Evolutionary conservation across 2,888 invertebrate species (phyloP).

Genomic region (Chrysina gloriosa): DNA sequence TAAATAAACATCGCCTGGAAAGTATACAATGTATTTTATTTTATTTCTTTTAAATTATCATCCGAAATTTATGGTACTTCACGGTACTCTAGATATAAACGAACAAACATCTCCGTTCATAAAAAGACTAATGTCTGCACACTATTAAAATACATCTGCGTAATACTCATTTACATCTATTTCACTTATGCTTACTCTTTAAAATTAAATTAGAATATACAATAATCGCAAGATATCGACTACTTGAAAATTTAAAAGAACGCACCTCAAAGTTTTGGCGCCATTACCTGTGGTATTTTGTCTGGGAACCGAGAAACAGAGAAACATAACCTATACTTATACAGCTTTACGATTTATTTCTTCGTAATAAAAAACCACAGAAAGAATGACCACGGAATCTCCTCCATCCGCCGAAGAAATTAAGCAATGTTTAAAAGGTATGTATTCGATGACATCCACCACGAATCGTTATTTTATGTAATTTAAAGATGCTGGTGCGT

Average conservation of each 20-base stretch:
- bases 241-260: not conserved
- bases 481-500: slow-evolving; percentile 46
- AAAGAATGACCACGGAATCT: slow-evolving; percentile 18
- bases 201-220: too few species aligned
- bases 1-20: too few species aligned
- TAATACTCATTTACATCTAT: too few species aligned
- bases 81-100: too few species aligned
- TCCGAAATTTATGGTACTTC: too few species aligned
- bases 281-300: not conserved
- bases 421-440: slow-evolving; percentile 37
- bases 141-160: too few species aligned
- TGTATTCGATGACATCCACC: not conserved
- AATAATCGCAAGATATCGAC: too few species aligned
- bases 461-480: not conserved
- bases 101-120: too few species aligned
- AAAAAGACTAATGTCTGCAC: too few species aligned
- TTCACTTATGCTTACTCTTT: too few species aligned
- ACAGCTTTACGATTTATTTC: not conserved
- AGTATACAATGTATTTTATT: too few species aligned
- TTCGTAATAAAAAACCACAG: not conserved
- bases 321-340: slow-evolving; percentile 9
- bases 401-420: slow-evolving; percentile 9
- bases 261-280: slow-evolving; percentile 2
- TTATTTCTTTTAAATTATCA: too few species aligned
- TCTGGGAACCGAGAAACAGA: not conserved